Evolutionary conservation across 2,113 vertebrate species (phyloP).

Genomic region (Silurus meridionalis): DNA sequence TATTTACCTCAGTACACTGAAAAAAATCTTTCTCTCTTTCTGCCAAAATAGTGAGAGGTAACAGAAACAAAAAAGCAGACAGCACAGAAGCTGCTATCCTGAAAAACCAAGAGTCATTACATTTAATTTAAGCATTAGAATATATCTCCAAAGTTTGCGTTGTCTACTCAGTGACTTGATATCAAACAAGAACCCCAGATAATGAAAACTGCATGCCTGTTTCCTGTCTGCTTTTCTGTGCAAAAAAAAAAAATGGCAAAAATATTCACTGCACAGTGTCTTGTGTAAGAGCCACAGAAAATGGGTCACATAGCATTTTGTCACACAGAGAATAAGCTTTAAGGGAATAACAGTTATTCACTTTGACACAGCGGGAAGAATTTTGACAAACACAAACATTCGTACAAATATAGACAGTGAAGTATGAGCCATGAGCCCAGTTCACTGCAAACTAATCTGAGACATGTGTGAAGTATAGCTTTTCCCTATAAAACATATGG

Average conservation of each 20-base stretch:
- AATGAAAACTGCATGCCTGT: background rate
- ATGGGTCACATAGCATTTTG: background rate
- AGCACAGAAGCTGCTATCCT: constrained; percentile 15
- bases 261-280: constrained; percentile 9
- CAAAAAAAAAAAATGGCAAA: background rate
- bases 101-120: background rate
- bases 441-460: constrained; percentile 12
- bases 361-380: background rate
- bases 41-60: constrained; percentile 3
- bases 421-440: background rate
- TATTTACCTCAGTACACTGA: constrained; percentile 48
- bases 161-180: no score
- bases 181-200: background rate
- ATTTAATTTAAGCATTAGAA: background rate
- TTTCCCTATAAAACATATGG: constrained; percentile 34
- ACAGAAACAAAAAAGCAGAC: constrained; percentile 5
- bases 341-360: background rate
- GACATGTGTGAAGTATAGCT: background rate
- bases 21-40: constrained; percentile 28
- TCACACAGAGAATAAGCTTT: background rate
- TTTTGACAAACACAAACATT: background rate
- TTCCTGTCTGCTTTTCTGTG: background rate
- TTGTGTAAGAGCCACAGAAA: background rate
- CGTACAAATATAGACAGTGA: background rate
- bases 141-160: background rate